phyloP scores from a whole-genome alignment of 2,888 invertebrate genomes.

The Epistrophe eligans region DNA sequence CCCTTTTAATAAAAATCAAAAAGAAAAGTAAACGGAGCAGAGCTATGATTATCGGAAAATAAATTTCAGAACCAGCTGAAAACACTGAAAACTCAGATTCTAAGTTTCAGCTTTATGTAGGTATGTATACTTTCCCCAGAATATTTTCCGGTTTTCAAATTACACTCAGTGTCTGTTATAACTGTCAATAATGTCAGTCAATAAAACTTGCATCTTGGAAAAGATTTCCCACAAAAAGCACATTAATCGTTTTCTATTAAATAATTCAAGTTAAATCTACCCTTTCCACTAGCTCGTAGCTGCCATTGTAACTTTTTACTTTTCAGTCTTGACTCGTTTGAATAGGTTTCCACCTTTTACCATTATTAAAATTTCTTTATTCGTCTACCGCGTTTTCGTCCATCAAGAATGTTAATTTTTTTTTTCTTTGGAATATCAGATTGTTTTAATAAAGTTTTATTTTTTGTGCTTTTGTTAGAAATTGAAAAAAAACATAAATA shows the following conservation, averaged over 20 bases:
- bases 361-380: background rate
- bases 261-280: background rate
- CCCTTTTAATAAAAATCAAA: too few species aligned
- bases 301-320: background rate
- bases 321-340: background rate
- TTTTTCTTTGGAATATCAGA: background rate
- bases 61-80: too few species aligned
- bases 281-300: background rate
- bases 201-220: background rate
- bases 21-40: too few species aligned
- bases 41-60: too few species aligned
- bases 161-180: background rate
- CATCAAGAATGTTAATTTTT: background rate
- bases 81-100: too few species aligned
- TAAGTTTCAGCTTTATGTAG: too few species aligned
- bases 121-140: background rate
- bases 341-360: background rate
- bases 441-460: conserved; percentile 8
- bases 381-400: background rate
- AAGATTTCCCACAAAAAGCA: background rate
- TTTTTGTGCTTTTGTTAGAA: background rate
- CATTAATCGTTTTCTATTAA: background rate
- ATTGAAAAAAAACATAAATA: background rate
- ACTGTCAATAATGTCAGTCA: background rate
- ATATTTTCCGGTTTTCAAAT: background rate